Percentiles rank a stretch among this genome's conserved stretches.
phyloP scores from a whole-genome alignment of 2,888 invertebrate species.

The Plebejus argus region DNA sequence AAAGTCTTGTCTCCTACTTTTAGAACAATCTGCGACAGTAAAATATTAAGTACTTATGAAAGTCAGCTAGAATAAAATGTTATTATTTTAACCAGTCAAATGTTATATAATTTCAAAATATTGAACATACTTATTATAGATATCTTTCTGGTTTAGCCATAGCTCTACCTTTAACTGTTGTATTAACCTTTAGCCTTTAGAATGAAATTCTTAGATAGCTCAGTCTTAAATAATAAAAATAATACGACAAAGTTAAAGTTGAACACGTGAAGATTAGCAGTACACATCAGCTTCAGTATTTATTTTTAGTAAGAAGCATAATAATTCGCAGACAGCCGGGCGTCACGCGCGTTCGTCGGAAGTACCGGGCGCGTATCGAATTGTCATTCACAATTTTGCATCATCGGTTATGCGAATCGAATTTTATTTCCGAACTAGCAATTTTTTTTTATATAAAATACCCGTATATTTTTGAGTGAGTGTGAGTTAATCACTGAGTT shows the following conservation, averaged over 20 bases:
- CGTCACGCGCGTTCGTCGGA: conserved; percentile 47
- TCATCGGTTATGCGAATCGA: conserved; percentile 19
- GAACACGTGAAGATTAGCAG: not conserved
- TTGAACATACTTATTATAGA: no score
- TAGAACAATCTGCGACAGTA: no score
- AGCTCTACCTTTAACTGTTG: no score
- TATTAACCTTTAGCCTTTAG: not conserved
- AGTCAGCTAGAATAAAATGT: no score
- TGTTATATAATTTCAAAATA: no score
- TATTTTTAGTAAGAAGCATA: conserved; percentile 38
- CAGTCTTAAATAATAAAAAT: not conserved
- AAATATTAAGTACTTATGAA: no score
- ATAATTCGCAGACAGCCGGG: conserved; percentile 51
- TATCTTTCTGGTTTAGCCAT: no score
- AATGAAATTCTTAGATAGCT: not conserved
- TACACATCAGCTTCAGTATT: not conserved
- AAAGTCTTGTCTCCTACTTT: no score
- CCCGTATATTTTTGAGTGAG: no score
- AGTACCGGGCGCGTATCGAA: conserved; percentile 42
- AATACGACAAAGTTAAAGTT: not conserved
- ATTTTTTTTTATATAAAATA: no score
- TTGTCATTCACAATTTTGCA: conserved; percentile 29
- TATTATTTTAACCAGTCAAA: no score
- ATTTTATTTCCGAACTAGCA: not conserved
- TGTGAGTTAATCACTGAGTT: no score